phyloP scores from a whole-genome alignment of 2,113 vertebrate species.

The Delphinapterus leucas region DNA sequence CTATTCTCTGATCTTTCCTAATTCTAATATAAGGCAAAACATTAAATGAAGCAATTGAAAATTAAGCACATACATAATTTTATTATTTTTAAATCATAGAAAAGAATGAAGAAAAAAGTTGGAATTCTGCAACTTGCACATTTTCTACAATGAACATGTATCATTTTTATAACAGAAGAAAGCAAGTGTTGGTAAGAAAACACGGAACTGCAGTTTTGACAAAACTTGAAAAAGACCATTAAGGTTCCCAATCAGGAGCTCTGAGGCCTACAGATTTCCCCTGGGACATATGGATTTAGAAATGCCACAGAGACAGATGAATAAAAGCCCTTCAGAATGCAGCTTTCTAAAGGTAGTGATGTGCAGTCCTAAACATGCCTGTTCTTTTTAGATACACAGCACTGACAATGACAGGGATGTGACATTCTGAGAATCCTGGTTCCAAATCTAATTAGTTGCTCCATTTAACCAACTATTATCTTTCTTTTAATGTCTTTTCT shows the following conservation, averaged over 20 bases:
- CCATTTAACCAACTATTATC: background rate
- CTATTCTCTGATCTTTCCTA: conserved; percentile 11
- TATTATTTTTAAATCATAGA: conserved; percentile 19
- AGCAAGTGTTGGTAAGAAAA: background rate
- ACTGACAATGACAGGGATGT: background rate
- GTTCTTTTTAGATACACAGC: background rate
- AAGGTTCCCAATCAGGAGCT: background rate
- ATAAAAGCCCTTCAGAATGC: background rate
- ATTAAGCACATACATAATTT: background rate
- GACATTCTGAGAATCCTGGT: background rate
- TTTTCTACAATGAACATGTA: background rate
- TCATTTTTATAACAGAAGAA: conserved; percentile 19
- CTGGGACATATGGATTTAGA: background rate
- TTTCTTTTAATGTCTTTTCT: background rate
- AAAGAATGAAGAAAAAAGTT: background rate
- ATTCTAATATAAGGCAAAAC: conserved; percentile 33
- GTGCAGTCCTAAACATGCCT: background rate
- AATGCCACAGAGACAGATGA: background rate
- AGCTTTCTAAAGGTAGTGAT: background rate
- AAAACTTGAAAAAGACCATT: background rate
- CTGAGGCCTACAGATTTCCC: background rate
- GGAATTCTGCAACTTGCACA: background rate
- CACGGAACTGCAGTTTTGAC: background rate
- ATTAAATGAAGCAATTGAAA: conserved; percentile 13
- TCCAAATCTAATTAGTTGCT: background rate